Evolutionary conservation across 2,888 invertebrate species (phyloP).

Genomic region (Phanerotoma sp.): DNA sequence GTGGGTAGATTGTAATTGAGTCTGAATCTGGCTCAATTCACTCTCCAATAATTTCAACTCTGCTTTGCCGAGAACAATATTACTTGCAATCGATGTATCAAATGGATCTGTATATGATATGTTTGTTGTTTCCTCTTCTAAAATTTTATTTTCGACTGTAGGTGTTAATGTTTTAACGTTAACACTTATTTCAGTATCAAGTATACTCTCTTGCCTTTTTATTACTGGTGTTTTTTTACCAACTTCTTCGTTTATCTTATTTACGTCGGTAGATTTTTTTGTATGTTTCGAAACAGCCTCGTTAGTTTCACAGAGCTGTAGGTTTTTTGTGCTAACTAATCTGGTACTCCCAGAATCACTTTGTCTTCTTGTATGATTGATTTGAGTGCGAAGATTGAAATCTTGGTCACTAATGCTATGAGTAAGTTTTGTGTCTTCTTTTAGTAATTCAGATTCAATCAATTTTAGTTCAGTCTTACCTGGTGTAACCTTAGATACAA

Average conservation of each 20-base stretch:
- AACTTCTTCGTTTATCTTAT: slow-evolving; percentile 24
- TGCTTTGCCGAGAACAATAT: slow-evolving; percentile 75
- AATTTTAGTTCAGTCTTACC: slow-evolving; percentile 63
- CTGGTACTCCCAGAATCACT: slow-evolving; percentile 57
- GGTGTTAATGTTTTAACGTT: slow-evolving; percentile 72
- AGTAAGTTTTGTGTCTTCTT: slow-evolving; percentile 36
- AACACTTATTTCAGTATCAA: slow-evolving; percentile 63
- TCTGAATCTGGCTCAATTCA: slow-evolving; percentile 66
- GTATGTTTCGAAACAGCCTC: slow-evolving; percentile 34
- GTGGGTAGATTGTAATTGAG: slow-evolving; percentile 51
- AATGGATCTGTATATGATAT: slow-evolving; percentile 73
- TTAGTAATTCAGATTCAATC: slow-evolving; percentile 61
- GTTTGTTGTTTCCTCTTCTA: slow-evolving; percentile 52
- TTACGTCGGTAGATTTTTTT: slow-evolving; percentile 21
- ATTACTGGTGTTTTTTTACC: slow-evolving; percentile 12
- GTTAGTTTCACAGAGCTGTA: slow-evolving; percentile 31
- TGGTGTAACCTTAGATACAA: slow-evolving; percentile 60
- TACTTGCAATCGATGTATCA: slow-evolving; percentile 81
- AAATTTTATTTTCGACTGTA: slow-evolving; percentile 58
- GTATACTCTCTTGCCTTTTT: slow-evolving; percentile 53
- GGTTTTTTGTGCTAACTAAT: slow-evolving; percentile 31
- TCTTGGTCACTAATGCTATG: slow-evolving; percentile 69
- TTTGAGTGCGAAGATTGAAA: slow-evolving; percentile 61
- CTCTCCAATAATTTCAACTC: slow-evolving; percentile 77
- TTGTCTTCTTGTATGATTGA: slow-evolving; percentile 61